A percentile compares a stretch with the other conserved stretches of the same genome.
phyloP scores from a whole-genome alignment of 2,888 invertebrate genomes.

The Tinea pellionella region DNA sequence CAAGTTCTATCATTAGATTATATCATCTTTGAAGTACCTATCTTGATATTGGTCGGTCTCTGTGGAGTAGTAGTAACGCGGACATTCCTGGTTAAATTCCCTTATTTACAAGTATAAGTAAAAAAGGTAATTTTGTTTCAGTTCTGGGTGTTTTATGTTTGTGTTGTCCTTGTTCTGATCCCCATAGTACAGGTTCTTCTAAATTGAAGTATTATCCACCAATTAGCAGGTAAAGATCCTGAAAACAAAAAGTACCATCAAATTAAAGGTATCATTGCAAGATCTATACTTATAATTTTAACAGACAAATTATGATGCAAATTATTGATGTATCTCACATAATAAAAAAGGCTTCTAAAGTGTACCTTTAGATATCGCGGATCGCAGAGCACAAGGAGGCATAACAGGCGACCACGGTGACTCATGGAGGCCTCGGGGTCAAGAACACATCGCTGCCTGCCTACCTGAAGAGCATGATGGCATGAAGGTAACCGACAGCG shows the following conservation, averaged over 20 bases:
- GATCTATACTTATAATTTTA: not conserved
- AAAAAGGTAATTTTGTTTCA: too few species aligned
- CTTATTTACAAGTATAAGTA: too few species aligned
- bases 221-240: not conserved
- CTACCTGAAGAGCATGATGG: conserved; percentile 40
- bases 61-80: too few species aligned
- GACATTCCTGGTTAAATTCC: too few species aligned
- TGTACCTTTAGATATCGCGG: not conserved
- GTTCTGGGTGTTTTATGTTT: too few species aligned
- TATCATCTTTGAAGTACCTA: too few species aligned
- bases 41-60: too few species aligned
- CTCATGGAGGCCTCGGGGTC: conserved; percentile 36
- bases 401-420: not conserved
- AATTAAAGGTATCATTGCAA: not conserved
- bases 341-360: not conserved
- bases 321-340: not conserved
- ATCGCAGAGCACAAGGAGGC: not conserved
- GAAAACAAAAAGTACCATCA: not conserved
- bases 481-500: not conserved
- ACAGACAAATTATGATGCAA: conserved; percentile 1
- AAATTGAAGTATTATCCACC: too few species aligned
- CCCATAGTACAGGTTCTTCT: too few species aligned
- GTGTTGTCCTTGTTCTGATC: too few species aligned
- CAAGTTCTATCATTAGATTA: not conserved
- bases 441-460: conserved; percentile 52